Evolutionary conservation across 2,888 invertebrate species (phyloP).

Genomic region (Apodemia duryi): DNA sequence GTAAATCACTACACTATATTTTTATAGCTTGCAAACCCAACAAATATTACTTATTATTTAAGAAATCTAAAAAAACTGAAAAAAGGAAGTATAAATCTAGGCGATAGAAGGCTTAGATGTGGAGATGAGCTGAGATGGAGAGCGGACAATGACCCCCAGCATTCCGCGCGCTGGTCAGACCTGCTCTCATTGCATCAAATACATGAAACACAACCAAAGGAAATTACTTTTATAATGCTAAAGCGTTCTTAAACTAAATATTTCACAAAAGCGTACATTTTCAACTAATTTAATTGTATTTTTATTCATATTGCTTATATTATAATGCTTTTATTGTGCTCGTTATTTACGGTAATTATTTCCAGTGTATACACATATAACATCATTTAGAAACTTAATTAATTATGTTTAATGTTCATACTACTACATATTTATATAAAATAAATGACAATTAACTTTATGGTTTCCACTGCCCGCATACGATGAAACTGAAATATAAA

Average conservation of each 20-base stretch:
- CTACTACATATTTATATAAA: not conserved
- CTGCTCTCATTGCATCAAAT: slow-evolving; percentile 65
- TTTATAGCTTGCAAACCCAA: too few relatives aligned
- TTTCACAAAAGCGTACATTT: not conserved
- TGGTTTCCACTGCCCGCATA: not conserved
- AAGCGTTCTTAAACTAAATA: slow-evolving; percentile 8
- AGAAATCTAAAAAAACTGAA: slow-evolving; percentile 29
- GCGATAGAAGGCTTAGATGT: slow-evolving; percentile 65
- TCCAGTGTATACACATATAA: not conserved
- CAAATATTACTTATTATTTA: not conserved
- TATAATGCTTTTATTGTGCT: not conserved
- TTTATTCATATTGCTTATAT: not conserved
- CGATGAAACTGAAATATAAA: not conserved
- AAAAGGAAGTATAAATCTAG: slow-evolving; percentile 62
- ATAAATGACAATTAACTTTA: not conserved
- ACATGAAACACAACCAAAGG: slow-evolving; percentile 25
- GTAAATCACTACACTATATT: too few relatives aligned
- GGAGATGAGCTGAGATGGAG: slow-evolving; percentile 48
- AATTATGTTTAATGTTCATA: not conserved
- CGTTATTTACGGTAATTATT: slow-evolving; percentile 2
- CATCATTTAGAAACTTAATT: not conserved
- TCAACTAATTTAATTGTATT: slow-evolving; percentile 4
- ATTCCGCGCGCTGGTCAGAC: slow-evolving; percentile 63
- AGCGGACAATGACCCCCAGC: slow-evolving; percentile 67
- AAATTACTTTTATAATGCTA: slow-evolving; percentile 16